Conservation (phyloP, 2,888 invertebrate genomes). For the Sipha maydis region DNA sequence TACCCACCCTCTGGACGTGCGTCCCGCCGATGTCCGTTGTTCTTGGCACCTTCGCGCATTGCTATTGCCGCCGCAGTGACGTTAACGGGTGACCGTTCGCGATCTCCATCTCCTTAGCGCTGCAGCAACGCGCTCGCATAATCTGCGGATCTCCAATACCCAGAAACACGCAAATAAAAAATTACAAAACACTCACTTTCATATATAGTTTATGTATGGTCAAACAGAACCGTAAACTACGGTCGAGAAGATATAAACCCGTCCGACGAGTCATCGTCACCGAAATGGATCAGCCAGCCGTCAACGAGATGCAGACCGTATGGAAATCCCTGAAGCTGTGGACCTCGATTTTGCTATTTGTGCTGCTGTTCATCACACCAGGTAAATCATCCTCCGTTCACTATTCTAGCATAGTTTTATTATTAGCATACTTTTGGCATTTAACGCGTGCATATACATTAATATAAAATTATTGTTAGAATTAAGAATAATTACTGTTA, state of each 20-base stretch:
- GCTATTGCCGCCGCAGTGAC: too few species aligned
- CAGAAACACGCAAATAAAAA: neutral
- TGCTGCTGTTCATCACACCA: constrained; percentile 47
- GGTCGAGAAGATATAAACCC: neutral
- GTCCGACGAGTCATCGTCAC: neutral
- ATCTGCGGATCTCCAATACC: neutral
- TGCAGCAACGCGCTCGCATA: neutral
- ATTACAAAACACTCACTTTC: neutral
- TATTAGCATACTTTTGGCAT: neutral
- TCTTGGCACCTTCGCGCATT: too few species aligned
- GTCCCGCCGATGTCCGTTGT: too few species aligned
- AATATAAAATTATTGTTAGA: neutral
- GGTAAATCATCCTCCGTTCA: neutral
- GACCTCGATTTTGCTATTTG: constrained; percentile 23
- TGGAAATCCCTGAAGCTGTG: constrained; percentile 42
- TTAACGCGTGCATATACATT: neutral
- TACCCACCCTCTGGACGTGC: too few species aligned
- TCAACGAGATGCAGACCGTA: neutral
- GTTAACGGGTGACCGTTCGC: neutral
- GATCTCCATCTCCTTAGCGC: neutral
- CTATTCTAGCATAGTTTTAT: too few species aligned
- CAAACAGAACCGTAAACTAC: neutral
- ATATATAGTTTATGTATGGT: constrained; percentile 13
- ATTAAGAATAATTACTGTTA: neutral
- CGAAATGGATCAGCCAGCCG: constrained; percentile 24